These are phyloP conservation scores for Margarornis squamiger DNA, from an alignment of 2,797 vertebrate genomes.

Conservation along the genomic window DNA sequence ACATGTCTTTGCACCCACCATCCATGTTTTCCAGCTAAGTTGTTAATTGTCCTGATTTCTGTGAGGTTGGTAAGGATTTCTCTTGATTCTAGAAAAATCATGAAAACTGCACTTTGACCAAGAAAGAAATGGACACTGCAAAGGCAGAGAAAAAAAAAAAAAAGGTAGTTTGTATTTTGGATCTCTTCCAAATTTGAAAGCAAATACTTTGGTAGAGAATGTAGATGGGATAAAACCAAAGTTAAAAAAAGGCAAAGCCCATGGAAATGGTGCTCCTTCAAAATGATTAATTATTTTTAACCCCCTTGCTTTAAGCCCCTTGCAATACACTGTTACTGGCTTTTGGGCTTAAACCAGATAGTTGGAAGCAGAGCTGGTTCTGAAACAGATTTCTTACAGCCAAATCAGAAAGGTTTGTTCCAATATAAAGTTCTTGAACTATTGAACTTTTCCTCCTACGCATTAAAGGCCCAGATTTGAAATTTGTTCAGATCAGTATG, in stretches of 20 bases:
- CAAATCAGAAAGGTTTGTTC: neutral
- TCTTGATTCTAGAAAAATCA: neutral
- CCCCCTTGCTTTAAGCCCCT: neutral
- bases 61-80: neutral
- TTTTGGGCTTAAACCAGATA: conserved; percentile 19
- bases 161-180: neutral
- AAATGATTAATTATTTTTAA: conserved; percentile 42
- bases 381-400: neutral
- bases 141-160: neutral
- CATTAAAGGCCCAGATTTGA: neutral
- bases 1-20: neutral
- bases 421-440: neutral
- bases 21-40: neutral
- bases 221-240: neutral
- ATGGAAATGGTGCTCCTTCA: neutral
- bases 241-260: neutral
- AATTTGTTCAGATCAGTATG: neutral
- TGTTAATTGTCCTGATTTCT: neutral
- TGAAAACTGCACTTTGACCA: neutral
- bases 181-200: neutral
- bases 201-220: neutral
- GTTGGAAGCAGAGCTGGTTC: neutral
- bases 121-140: neutral
- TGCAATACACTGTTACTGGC: neutral
- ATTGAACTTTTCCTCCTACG: neutral